phyloP scores from a whole-genome alignment of 2,888 invertebrate species.

The Drosophila algonquin region DNA sequence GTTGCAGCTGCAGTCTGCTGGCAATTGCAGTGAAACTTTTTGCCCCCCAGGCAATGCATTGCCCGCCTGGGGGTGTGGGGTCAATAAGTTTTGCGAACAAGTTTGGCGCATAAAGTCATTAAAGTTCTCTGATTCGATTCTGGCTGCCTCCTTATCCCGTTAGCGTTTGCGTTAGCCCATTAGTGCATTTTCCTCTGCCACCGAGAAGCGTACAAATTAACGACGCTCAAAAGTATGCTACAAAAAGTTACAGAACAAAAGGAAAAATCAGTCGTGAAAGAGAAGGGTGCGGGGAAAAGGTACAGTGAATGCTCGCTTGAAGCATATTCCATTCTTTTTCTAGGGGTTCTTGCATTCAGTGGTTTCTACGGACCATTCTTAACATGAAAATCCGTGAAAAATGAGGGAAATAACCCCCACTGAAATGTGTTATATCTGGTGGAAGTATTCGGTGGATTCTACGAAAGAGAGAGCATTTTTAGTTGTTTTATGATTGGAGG shows the following conservation, averaged over 20 bases:
- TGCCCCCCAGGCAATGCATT: conserved; percentile 1
- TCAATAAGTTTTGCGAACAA: conserved; percentile 43
- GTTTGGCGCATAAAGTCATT: conserved; percentile 75
- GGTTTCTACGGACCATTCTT: too few species aligned
- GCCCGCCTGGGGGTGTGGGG: neutral
- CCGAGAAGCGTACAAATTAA: conserved; percentile 60
- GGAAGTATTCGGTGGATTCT: too few species aligned
- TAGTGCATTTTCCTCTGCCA: neutral
- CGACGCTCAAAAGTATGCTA: conserved; percentile 28
- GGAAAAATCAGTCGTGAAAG: neutral
- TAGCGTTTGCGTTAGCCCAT: conserved; percentile 1
- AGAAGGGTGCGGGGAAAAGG: neutral
- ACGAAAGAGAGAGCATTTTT: conserved; percentile 26
- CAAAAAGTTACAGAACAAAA: neutral
- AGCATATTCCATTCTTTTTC: too few species aligned
- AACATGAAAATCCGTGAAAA: too few species aligned
- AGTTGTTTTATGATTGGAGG: conserved; percentile 60
- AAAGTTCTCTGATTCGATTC: conserved; percentile 71
- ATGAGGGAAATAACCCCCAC: too few species aligned
- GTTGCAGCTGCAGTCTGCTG: conserved; percentile 16
- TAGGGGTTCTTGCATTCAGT: too few species aligned
- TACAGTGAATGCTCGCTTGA: neutral
- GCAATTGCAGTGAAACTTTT: conserved; percentile 37
- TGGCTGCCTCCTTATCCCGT: conserved; percentile 24
- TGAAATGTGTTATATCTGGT: too few species aligned